These are phyloP conservation scores for Aspiorhynchus laticeps DNA, from an alignment of 2,113 vertebrate genomes.

Conservation along the genomic window DNA sequence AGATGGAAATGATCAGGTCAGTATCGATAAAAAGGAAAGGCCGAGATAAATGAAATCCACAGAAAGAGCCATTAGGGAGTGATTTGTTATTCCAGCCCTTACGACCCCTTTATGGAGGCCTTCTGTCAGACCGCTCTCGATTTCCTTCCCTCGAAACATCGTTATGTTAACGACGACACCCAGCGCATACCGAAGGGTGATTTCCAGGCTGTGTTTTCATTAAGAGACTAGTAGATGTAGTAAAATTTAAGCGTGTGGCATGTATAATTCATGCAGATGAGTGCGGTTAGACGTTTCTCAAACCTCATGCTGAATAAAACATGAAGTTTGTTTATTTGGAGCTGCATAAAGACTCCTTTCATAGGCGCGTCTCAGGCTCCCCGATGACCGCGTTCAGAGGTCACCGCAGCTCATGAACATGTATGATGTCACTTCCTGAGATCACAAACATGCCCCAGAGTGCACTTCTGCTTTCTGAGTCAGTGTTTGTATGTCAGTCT, in stretches of 20 bases:
- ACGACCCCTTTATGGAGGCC: background rate
- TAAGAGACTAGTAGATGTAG: background rate
- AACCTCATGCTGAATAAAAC: conserved; percentile 5
- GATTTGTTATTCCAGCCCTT: background rate
- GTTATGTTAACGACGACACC: background rate
- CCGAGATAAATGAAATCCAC: background rate
- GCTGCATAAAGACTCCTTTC: background rate
- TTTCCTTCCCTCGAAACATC: background rate
- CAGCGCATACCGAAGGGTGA: background rate
- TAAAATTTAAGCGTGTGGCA: background rate
- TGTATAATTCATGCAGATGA: conserved; percentile 18
- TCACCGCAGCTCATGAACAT: conserved; percentile 1
- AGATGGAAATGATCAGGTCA: conserved; percentile 18
- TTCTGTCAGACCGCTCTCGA: background rate
- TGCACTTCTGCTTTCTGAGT: conserved; percentile 26
- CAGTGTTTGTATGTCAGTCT: background rate
- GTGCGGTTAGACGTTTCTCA: background rate
- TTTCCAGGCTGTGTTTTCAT: background rate
- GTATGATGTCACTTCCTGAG: conserved; percentile 31
- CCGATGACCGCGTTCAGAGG: background rate
- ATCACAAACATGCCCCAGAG: conserved; percentile 16
- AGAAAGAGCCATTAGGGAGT: conserved; percentile 16
- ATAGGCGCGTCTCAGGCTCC: background rate
- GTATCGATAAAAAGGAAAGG: conserved; percentile 8
- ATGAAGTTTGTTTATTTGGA: conserved; percentile 3